phyloP scores from a whole-genome alignment of 2,888 invertebrate species.

The Esperia sulphurella region DNA sequence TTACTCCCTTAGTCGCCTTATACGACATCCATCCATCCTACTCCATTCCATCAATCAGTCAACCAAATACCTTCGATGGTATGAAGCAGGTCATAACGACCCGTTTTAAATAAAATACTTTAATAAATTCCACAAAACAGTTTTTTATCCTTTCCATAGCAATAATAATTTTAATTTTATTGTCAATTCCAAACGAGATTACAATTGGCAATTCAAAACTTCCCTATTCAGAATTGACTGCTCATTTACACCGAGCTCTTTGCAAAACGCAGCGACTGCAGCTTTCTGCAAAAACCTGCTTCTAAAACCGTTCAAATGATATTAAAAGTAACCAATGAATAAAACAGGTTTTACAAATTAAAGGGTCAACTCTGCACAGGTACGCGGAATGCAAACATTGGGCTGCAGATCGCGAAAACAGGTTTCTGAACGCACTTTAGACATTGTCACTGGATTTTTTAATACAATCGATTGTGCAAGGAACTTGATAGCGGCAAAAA shows the following conservation, averaged over 20 bases:
- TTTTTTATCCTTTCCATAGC: no score
- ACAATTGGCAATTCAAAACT: slow-evolving; percentile 20
- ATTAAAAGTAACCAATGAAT: slow-evolving; percentile 22
- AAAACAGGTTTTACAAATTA: slow-evolving; percentile 33
- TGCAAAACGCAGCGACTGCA: slow-evolving; percentile 29
- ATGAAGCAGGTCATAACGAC: no score
- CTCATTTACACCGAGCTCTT: slow-evolving; percentile 21
- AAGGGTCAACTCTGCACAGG: slow-evolving; percentile 46
- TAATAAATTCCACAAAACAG: no score
- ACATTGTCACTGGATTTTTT: slow-evolving; percentile 18
- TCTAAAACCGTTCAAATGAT: slow-evolving; percentile 9
- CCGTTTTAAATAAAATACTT: no score
- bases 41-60: no score
- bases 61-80: no score
- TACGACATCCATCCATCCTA: no score
- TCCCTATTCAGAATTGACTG: slow-evolving; percentile 20
- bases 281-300: slow-evolving; percentile 27
- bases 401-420: slow-evolving; percentile 50
- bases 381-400: slow-evolving; percentile 62
- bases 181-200: slow-evolving; percentile 9
- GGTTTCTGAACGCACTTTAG: slow-evolving; percentile 39
- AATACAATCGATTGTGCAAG: slow-evolving; percentile 22
- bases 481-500: neutral
- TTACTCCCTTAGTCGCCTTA: no score
- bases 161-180: no score